phyloP scores from a whole-genome alignment of 2,113 vertebrate species.

The Electrona antarctica region DNA sequence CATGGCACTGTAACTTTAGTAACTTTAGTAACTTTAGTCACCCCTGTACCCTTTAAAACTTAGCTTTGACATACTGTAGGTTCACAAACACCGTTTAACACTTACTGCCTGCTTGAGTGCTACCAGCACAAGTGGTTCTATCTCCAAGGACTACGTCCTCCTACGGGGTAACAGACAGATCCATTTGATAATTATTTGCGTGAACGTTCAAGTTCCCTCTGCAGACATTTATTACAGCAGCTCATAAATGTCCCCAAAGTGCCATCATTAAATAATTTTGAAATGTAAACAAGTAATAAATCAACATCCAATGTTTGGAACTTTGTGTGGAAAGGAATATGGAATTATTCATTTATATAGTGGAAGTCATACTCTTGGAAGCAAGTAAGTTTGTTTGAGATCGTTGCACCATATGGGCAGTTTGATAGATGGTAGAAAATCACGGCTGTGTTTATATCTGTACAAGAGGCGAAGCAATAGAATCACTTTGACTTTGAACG shows the following conservation, averaged over 20 bases:
- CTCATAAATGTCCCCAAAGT: slow-evolving; percentile 35
- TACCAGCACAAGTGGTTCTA: slow-evolving; percentile 31
- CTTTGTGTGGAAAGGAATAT: background rate
- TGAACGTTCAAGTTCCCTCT: slow-evolving; percentile 37
- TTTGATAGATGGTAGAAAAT: background rate
- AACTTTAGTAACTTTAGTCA: no score
- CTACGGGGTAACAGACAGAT: no score
- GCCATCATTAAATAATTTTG: slow-evolving; percentile 56
- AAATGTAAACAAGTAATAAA: slow-evolving; percentile 62
- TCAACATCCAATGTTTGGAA: slow-evolving; percentile 24
- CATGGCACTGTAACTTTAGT: no score
- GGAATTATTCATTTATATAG: no score
- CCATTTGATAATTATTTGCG: slow-evolving; percentile 38
- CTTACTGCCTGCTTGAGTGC: no score
- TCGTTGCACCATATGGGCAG: background rate
- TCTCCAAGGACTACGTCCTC: slow-evolving; percentile 39
- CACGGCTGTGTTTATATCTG: no score
- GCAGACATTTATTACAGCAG: slow-evolving; percentile 50
- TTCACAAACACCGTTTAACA: no score
- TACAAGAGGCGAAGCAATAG: no score
- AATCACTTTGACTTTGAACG: no score
- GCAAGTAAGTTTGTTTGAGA: background rate
- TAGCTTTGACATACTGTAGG: no score
- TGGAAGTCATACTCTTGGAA: no score
- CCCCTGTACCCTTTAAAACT: no score